Conservation (phyloP, 2,888 invertebrate species). For the Chouioia cunea region DNA sequence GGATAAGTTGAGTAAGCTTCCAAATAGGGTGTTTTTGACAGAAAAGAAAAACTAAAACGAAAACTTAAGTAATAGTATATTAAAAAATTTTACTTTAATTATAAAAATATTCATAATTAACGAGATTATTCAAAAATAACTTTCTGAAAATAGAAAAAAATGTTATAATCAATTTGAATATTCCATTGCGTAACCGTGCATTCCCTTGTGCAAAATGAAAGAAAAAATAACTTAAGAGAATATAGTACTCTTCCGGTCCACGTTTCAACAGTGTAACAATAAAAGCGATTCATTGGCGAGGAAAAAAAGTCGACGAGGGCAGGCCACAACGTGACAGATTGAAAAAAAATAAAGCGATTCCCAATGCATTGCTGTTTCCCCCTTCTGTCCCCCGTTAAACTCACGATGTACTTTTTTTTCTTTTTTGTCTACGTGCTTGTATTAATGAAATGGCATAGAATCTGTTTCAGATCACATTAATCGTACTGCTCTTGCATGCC, state of each 20-base stretch:
- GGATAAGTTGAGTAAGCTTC: too few species aligned
- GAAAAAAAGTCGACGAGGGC: constrained; percentile 25
- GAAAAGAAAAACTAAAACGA: too few species aligned
- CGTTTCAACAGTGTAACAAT: constrained; percentile 27
- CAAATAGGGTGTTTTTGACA: too few species aligned
- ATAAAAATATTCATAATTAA: too few species aligned
- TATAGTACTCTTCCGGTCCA: constrained; percentile 11
- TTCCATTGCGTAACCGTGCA: constrained; percentile 5
- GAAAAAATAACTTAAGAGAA: not conserved
- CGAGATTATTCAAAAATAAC: not conserved
- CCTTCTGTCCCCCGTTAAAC: constrained; percentile 31
- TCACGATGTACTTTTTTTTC: not conserved
- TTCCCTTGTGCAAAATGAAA: not conserved
- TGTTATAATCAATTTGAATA: constrained; percentile 10
- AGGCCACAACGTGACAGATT: constrained; percentile 17
- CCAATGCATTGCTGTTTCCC: constrained; percentile 10
- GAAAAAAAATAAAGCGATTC: constrained; percentile 40
- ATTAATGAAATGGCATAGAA: too few species aligned
- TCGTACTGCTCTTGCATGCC: too few species aligned
- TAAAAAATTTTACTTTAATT: too few species aligned
- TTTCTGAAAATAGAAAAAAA: constrained; percentile 4
- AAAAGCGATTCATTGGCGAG: constrained; percentile 28
- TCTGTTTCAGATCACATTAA: too few species aligned
- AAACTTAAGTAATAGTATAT: too few species aligned
- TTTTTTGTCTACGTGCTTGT: too few species aligned